Percentiles rank a stretch among this genome's conserved stretches.
Conservation (phyloP, 2,888 invertebrate genomes). For the Lithophane socia region DNA sequence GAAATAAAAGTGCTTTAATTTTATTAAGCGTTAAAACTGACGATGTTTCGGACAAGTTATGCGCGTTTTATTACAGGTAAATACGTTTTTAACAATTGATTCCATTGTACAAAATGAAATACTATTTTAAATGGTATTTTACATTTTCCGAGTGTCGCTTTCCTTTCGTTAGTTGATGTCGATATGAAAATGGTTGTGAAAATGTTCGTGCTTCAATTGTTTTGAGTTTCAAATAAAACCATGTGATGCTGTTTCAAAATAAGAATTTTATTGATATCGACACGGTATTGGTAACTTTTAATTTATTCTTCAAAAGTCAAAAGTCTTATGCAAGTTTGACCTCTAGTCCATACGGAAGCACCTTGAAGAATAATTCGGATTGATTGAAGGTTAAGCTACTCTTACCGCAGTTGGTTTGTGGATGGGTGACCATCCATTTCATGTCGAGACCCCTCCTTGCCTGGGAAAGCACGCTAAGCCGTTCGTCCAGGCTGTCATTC, state of each 20-base stretch:
- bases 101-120: conserved; percentile 24
- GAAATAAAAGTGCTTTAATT: conserved; percentile 43
- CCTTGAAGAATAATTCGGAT: neutral
- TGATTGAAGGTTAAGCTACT: neutral
- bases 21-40: conserved; percentile 52
- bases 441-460: neutral
- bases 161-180: neutral
- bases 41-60: conserved; percentile 28
- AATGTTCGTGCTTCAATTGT: neutral
- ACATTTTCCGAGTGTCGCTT: conserved; percentile 4
- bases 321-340: neutral
- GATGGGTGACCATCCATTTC: neutral
- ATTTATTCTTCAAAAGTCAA: neutral
- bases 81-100: conserved; percentile 47
- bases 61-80: conserved; percentile 38
- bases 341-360: neutral
- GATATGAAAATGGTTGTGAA: conserved; percentile 15
- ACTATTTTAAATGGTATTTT: conserved; percentile 13
- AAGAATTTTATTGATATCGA: neutral
- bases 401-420: neutral
- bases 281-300: neutral
- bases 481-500: neutral
- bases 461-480: neutral
- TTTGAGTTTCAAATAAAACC: neutral
- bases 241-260: neutral